Conservation (phyloP, 2,888 invertebrate species). For the Zele albiditarsus region DNA sequence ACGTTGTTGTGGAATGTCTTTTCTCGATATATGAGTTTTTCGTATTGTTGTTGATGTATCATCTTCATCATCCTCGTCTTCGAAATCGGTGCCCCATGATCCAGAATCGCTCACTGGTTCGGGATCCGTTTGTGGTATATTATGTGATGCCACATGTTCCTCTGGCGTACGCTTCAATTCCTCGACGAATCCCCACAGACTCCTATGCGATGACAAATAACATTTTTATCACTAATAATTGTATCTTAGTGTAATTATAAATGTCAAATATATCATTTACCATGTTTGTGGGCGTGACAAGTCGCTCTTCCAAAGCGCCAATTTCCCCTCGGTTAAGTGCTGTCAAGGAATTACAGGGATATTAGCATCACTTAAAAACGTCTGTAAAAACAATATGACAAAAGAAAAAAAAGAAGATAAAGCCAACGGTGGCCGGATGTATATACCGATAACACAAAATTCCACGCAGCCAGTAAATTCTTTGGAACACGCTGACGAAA, state of each 20-base stretch:
- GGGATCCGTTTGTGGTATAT: constrained; percentile 44
- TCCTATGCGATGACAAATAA: constrained; percentile 53
- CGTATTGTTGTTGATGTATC: constrained; percentile 41
- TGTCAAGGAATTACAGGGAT: constrained; percentile 51
- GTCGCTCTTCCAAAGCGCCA: constrained; percentile 70
- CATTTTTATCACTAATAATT: background rate
- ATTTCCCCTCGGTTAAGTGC: constrained; percentile 71
- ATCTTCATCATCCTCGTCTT: constrained; percentile 60
- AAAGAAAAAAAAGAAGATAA: background rate
- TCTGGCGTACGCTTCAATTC: constrained; percentile 62
- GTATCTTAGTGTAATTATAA: constrained; percentile 15
- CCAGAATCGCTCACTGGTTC: constrained; percentile 61
- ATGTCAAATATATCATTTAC: constrained; percentile 56
- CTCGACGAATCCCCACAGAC: constrained; percentile 64
- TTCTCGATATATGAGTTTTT: constrained; percentile 16
- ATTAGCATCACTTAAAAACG: constrained; percentile 47
- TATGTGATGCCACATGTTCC: constrained; percentile 56
- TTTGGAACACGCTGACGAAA: constrained; percentile 2
- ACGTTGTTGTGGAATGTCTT: constrained; percentile 36
- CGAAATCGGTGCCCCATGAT: constrained; percentile 71
- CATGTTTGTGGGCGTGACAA: constrained; percentile 65
- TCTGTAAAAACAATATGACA: constrained; percentile 20
- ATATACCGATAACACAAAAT: constrained; percentile 25
- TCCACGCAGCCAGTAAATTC: constrained; percentile 21
- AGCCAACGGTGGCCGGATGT: constrained; percentile 21